These are phyloP conservation scores for Chloromyia formosa DNA, from an alignment of 2,888 invertebrate species.

Conservation along the genomic window DNA sequence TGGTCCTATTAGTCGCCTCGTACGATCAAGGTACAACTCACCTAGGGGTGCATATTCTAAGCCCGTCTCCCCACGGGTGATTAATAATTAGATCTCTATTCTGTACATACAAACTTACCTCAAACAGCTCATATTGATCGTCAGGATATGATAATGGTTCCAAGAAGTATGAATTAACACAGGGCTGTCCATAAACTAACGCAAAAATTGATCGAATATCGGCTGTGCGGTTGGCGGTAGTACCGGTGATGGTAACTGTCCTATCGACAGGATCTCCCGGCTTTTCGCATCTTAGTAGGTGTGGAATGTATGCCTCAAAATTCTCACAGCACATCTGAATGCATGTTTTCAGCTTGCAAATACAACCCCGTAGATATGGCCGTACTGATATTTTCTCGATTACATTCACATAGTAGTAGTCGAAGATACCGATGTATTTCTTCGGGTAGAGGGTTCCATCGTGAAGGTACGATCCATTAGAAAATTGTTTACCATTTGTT, in stretches of 20 bases:
- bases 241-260: conserved; percentile 55
- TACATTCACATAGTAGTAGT: conserved; percentile 50
- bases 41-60: too few relatives aligned
- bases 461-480: conserved; percentile 59
- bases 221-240: conserved; percentile 52
- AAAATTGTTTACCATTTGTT: conserved; percentile 54
- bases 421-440: conserved; percentile 56
- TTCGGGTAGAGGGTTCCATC: conserved; percentile 58
- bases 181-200: conserved; percentile 49
- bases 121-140: conserved; percentile 55
- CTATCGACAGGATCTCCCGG: conserved; percentile 35
- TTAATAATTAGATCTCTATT: too few relatives aligned
- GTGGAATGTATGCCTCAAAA: conserved; percentile 50
- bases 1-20: too few relatives aligned
- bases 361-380: conserved; percentile 59
- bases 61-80: too few relatives aligned
- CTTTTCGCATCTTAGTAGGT: conserved; percentile 32
- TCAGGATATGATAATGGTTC: conserved; percentile 51
- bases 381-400: not conserved
- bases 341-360: conserved; percentile 60
- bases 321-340: conserved; percentile 61
- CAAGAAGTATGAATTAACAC: conserved; percentile 54
- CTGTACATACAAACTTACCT: too few relatives aligned
- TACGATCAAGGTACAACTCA: too few relatives aligned
- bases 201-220: conserved; percentile 44